Base-by-base conservation (phyloP, 2,797 vertebrate genomes). In the Serranus cabrilla region DNA sequence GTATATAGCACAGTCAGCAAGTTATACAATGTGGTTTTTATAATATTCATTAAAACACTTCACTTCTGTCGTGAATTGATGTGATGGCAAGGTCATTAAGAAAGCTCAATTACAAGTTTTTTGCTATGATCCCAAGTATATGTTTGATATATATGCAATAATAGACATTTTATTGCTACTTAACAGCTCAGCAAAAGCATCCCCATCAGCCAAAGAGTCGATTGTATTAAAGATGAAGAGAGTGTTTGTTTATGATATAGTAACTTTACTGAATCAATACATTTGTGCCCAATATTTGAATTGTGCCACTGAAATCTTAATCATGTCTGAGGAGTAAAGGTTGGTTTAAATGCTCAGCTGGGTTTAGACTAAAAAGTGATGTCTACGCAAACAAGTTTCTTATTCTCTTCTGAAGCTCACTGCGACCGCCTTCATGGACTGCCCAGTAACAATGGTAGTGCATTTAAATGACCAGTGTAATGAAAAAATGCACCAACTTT, bases 21-120 rank as follows among this genome's bases (percentile, higher is more conserved):
- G 45, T 67, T 63, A 49, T 25, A 61, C 42, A 21, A 12, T 39
- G 21, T 54, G 49, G 14, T 63, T 54, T 72, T 57, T 70, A 57
- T 65, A 27, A 76, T 75, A 69, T 77, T 70, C 74, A 79, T 74
- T 68, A 50, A 80, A 47, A 54, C 25, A 77, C 14, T 72, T n/a
- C 54, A 42, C 50, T 67, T 62, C 18, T 25, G 58, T 62, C 3
- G 23, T 46, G 51, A 54, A 9, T 31, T 56, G 47, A 55, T 56
- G 47, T n/a, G 51, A 51, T 14, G 51, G 6, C 42, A 54, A 61
- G 64, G 63, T 70, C 60, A 76, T 12, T 8, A 18, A 46, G 10
- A 31, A 12, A 42, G 42, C 52, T 71, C 34, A 58, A 39, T 47
- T 43, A 20, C 37, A 49, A 11, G 2, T 20, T 49, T 37, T 21